Conservation (phyloP, 2,113 vertebrate genomes). For the Hippocampus zosterae region DNA sequence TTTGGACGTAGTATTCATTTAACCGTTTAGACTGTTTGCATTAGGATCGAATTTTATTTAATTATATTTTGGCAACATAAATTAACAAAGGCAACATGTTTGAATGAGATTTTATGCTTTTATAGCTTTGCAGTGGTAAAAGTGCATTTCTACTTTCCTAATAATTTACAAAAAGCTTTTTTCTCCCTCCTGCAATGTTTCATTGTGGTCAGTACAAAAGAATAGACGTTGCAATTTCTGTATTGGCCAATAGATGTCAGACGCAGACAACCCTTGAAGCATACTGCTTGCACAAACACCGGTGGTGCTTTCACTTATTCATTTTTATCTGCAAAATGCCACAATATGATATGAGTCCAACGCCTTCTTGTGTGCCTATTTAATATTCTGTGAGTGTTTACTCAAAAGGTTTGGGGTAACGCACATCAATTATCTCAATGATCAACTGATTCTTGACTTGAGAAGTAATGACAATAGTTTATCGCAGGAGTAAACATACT, state of each 20-base stretch:
- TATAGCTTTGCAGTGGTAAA: neutral
- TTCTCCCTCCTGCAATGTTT: neutral
- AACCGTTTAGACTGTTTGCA: neutral
- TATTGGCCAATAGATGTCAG: slow-evolving; percentile 53
- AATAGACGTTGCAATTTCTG: slow-evolving; percentile 7
- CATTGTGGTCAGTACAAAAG: neutral
- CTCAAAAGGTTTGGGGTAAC: too few relatives aligned
- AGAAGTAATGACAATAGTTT: too few relatives aligned
- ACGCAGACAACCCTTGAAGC: slow-evolving; percentile 2
- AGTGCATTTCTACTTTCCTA: neutral
- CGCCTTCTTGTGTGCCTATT: too few relatives aligned
- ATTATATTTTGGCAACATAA: neutral
- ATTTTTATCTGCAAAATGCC: too few relatives aligned
- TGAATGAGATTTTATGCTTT: neutral
- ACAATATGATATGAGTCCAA: too few relatives aligned
- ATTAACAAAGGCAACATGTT: neutral
- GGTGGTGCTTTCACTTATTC: slow-evolving; percentile 27
- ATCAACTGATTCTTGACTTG: too few relatives aligned
- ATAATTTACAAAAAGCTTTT: neutral
- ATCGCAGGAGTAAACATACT: too few relatives aligned
- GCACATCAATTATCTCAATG: too few relatives aligned
- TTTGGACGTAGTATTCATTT: too few relatives aligned
- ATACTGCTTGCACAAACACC: neutral
- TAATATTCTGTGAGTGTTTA: too few relatives aligned
- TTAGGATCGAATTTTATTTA: neutral